A percentile compares a stretch with the other conserved stretches of the same genome.
Conservation (phyloP, 2,888 invertebrate genomes). For the Abrostola triplasia region DNA sequence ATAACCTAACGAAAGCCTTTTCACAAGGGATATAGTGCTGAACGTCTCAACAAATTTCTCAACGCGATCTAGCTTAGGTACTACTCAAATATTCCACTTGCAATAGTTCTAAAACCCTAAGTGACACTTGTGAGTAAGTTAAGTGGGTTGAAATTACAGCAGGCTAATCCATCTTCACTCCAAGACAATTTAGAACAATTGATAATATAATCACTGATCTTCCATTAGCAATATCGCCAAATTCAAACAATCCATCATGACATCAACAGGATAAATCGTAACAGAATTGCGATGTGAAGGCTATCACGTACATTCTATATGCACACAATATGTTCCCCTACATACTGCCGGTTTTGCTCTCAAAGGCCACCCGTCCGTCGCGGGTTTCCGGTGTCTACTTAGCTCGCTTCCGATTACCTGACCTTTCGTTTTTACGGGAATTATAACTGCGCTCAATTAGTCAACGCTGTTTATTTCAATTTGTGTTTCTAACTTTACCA, state of each 20-base stretch:
- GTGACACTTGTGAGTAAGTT: too few relatives aligned
- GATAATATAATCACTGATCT: too few relatives aligned
- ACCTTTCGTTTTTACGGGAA: constrained; percentile 45
- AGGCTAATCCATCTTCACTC: too few relatives aligned
- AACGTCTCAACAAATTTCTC: too few relatives aligned
- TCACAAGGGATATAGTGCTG: too few relatives aligned
- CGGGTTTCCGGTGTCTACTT: constrained; percentile 47
- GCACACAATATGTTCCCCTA: constrained; percentile 15
- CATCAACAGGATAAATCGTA: constrained; percentile 52
- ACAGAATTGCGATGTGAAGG: constrained; percentile 39
- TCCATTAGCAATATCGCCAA: background rate
- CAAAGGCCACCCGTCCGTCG: constrained; percentile 42
- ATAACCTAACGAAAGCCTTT: too few relatives aligned
- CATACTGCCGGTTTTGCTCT: constrained; percentile 16
- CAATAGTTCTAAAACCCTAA: too few relatives aligned
- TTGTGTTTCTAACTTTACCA: constrained; percentile 4
- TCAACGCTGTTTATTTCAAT: constrained; percentile 18
- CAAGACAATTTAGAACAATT: too few relatives aligned
- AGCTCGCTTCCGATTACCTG: constrained; percentile 50
- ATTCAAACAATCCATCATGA: constrained; percentile 16
- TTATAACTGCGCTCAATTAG: constrained; percentile 24
- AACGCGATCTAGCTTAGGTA: too few relatives aligned
- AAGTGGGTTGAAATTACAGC: too few relatives aligned
- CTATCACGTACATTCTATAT: constrained; percentile 19
- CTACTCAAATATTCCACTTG: too few relatives aligned